Evolutionary conservation across 2,113 vertebrate genomes (phyloP).

Genomic region (Corythornis vintsioides): DNA sequence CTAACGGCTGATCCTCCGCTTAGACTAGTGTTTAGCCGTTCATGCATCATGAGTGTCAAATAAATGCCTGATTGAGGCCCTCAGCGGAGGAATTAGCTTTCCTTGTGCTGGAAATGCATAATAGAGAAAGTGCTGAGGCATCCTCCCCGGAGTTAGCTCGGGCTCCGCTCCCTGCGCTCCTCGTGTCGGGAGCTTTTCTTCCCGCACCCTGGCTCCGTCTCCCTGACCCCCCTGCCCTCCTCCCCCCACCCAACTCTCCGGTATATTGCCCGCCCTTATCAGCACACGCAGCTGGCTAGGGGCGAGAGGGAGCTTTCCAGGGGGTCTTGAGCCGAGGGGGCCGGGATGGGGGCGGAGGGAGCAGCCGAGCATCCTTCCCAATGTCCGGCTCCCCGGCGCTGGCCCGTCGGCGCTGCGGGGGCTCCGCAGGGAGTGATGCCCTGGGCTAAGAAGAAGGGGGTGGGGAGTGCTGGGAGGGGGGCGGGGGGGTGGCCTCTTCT

Average conservation of each 20-base stretch:
- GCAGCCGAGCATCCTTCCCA: background rate
- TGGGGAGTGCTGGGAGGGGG: too few species aligned
- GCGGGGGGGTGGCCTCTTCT: too few species aligned
- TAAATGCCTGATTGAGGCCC: conserved; percentile 64
- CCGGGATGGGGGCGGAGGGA: background rate
- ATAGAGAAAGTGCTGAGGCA: conserved; percentile 54
- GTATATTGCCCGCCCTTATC: background rate
- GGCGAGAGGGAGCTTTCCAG: background rate
- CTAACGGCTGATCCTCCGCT: conserved; percentile 57
- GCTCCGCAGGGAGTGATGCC: background rate
- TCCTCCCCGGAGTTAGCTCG: conserved; percentile 26
- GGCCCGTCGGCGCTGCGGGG: background rate
- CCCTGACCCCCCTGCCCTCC: background rate
- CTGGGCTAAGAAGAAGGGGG: background rate
- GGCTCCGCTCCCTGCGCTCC: background rate
- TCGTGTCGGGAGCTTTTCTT: background rate
- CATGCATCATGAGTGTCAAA: conserved; percentile 63
- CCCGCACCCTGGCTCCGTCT: background rate
- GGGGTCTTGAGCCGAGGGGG: background rate
- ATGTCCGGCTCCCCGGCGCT: background rate
- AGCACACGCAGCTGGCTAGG: background rate
- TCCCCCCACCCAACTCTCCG: too few species aligned
- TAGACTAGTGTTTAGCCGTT: conserved; percentile 55
- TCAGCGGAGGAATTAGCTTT: conserved; percentile 59
- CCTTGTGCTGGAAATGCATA: conserved; percentile 18